Evolutionary conservation across 2,888 invertebrate genomes (phyloP), one percentile per base, ranked within the genome.

Genomic region (Dynastes hyllus): DNA sequence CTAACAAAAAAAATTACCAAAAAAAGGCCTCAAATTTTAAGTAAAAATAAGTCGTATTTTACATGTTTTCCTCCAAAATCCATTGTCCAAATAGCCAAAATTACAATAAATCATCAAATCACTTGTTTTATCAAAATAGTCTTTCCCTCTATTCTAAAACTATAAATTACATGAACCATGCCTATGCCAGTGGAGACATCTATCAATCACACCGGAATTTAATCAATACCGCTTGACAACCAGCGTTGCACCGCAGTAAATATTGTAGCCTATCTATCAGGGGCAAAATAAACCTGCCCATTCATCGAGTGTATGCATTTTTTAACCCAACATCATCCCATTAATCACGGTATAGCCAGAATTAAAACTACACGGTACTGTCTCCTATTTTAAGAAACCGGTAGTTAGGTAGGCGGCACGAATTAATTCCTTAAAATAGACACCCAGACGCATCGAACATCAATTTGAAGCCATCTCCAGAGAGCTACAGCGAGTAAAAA

Each of bases 341-440:
- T 45, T 45, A 45, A 45, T 37, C 37, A 37, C 4, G 6, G 37
- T 37, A 37, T 45, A 45, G 45, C 45, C 45, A 45, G 45, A 75
- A 45, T 75, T 40, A 45, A 61, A 16, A 4, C 11, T 40, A 45
- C 63, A 61, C 61, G 45, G 8, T 11, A 45, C 8, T 8, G 8
- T 11, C 45, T 1, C 63, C 22, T 75, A 75, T 75, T 75, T 75
- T 75, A n/a, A 37, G 55, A 13, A 22, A n/a, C 45, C 11, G 11
- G 61, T 75, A 45, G 45, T 45, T 45, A 61, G 50, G 45, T 75
- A 61, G 61, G 73, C 40, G 58, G 27, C 16, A 22, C 16, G 37
- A 50, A 63, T 45, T 75, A 61, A 61, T 75, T 61, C 40, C 73
- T 61, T 13, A 75, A 75, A 75, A 61, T 61, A 75, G 73, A 50